Conservation (phyloP, 2,888 invertebrate species). For the Eupeodes latifasciatus region DNA sequence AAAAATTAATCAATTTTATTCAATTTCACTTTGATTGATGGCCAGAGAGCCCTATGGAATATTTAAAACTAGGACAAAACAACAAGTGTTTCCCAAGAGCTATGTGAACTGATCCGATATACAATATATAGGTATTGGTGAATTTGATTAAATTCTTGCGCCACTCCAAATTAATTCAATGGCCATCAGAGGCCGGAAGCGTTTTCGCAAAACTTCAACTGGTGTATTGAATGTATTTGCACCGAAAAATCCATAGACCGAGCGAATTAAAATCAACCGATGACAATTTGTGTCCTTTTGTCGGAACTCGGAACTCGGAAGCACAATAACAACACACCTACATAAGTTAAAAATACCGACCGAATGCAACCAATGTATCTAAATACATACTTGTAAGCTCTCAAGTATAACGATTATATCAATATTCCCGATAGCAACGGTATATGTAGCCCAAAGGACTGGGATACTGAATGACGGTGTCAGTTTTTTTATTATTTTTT, state of each 20-base stretch:
- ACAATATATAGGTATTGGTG: background rate
- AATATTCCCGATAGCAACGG: slow-evolving; percentile 49
- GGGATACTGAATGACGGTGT: background rate
- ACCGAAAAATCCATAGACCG: slow-evolving; percentile 15
- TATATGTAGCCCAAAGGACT: slow-evolving; percentile 25
- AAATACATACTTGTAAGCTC: slow-evolving; percentile 31
- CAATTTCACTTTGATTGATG: slow-evolving; percentile 65
- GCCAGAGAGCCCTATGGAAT: slow-evolving; percentile 14
- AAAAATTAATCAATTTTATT: slow-evolving; percentile 65
- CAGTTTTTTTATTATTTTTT: slow-evolving; percentile 9
- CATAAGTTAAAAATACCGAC: slow-evolving; percentile 13
- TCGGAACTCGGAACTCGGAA: background rate
- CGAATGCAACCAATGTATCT: background rate
- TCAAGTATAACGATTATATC: slow-evolving; percentile 44
- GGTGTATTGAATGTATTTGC: slow-evolving; percentile 29
- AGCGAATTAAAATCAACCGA: background rate
- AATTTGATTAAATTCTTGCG: slow-evolving; percentile 66
- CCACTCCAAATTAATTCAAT: slow-evolving; percentile 50
- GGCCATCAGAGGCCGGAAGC: slow-evolving; percentile 14
- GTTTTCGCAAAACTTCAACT: slow-evolving; percentile 14
- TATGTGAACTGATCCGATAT: slow-evolving; percentile 29
- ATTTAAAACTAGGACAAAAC: slow-evolving; percentile 33
- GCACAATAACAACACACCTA: background rate
- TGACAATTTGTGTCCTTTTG: background rate
- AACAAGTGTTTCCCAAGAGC: slow-evolving; percentile 66